Conservation (phyloP, 2,113 vertebrate genomes). For the Dipodomys ordii region DNA sequence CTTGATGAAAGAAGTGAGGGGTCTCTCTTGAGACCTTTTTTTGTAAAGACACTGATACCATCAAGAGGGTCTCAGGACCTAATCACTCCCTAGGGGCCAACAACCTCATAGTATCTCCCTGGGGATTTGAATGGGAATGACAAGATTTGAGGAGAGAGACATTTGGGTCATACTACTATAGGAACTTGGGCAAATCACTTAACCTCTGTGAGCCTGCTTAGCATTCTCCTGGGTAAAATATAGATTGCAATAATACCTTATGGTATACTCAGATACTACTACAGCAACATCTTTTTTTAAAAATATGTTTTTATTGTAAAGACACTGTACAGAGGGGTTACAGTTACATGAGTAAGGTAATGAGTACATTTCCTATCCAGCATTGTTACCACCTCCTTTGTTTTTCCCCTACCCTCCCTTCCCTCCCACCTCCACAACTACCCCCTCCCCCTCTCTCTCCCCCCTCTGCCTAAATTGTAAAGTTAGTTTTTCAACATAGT, state of each 20-base stretch:
- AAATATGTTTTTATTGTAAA: no score
- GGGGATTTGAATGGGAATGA: not conserved
- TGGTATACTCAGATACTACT: not conserved
- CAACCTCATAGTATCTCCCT: not conserved
- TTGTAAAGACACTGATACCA: not conserved
- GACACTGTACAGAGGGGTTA: no score
- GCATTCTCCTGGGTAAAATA: constrained; percentile 58
- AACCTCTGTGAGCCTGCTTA: constrained; percentile 14
- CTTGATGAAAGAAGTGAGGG: not conserved
- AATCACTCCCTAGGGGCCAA: not conserved
- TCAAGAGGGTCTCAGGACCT: not conserved
- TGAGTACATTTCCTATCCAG: no score
- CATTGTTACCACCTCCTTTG: no score
- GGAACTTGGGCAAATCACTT: constrained; percentile 53
- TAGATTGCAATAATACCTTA: not conserved
- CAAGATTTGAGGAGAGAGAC: not conserved
- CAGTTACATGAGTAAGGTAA: no score
- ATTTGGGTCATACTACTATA: not conserved
- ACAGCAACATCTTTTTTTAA: not conserved
- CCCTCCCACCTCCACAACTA: no score
- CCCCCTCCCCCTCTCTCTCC: no score
- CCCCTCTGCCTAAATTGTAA: no score
- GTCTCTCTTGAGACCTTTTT: not conserved
- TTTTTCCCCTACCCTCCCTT: no score
- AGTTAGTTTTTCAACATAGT: no score